Evolutionary conservation across 2,888 invertebrate genomes (phyloP), one percentile per base, ranked within the genome.

Genomic region (Thereva nobilitata): DNA sequence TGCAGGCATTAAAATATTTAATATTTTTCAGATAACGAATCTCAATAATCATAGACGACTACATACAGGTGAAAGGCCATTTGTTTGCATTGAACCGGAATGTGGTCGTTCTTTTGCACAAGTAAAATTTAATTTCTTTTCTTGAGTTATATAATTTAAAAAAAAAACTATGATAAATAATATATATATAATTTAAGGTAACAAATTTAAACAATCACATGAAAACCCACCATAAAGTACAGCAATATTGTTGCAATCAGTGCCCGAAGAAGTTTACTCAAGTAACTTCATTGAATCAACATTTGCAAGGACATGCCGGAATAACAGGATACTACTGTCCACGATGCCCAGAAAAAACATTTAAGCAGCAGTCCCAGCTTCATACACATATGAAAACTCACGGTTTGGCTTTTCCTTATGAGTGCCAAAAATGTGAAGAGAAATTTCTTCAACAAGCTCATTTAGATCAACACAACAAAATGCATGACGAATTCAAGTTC

Each of bases 211-310:
- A 81, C 71, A 81, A 81, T 72, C 81, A 81, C 72, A 81, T 81
- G 82, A 81, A 81, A 72, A 81, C 81, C 56, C 81, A 81, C 71
- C 81, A 81, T 67, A 81, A 81, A 74, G 80, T 81, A 55, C 81
- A 81, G 69, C 81, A 81, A 71, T 81, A 80, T 67, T 80, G 80
- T 70, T 81, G 81, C 72, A 81, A 80, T 74, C 80, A 80, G 64
- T 81, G 81, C 72, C 80, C 80, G 70, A 79, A 80, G 69, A 80
- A 80, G 71, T 81, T 81, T 71, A 80, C 80, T 0, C 81, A 81
- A 75, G 80, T 81, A 71, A 81, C 81, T 70, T 81, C 81, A 67
- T 74, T 81, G 56, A 81, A 81, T 74, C 80, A 81, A 64, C 81
- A 81, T 73, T 73, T 81, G 71, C 79, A 80, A 70, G 77, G 79